Conservation (phyloP, 2,888 invertebrate genomes). For the Sarcophaga carnaria region DNA sequence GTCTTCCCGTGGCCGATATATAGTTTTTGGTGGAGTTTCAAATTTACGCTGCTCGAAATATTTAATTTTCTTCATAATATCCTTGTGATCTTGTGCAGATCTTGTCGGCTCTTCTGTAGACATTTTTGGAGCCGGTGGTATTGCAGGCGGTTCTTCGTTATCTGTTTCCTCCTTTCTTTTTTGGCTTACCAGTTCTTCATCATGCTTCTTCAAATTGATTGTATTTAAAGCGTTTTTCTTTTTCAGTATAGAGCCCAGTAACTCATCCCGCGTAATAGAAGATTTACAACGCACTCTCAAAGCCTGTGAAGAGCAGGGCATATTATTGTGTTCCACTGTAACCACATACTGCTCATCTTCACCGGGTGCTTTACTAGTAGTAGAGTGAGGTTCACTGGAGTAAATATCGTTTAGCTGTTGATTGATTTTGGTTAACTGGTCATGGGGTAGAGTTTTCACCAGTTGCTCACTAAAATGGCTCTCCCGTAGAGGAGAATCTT, state of each 20-base stretch:
- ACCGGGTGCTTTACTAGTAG: constrained; percentile 71
- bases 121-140: constrained; percentile 63
- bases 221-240: constrained; percentile 73
- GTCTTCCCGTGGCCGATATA: constrained; percentile 84
- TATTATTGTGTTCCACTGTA: constrained; percentile 82
- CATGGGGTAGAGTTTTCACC: constrained; percentile 92
- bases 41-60: constrained; percentile 89
- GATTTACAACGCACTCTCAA: constrained; percentile 85
- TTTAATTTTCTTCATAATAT: constrained; percentile 87
- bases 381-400: constrained; percentile 68
- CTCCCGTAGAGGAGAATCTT: constrained; percentile 77
- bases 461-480: constrained; percentile 88
- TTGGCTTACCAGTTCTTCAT: constrained; percentile 82
- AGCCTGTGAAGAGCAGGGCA: constrained; percentile 72
- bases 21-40: constrained; percentile 82
- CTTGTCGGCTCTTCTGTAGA: neutral
- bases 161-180: neutral
- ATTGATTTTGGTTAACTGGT: constrained; percentile 91
- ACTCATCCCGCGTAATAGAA: constrained; percentile 82
- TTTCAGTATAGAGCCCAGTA: constrained; percentile 78
- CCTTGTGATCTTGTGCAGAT: constrained; percentile 79
- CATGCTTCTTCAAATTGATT: constrained; percentile 50
- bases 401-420: constrained; percentile 92
- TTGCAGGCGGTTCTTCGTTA: constrained; percentile 51
- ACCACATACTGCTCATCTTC: constrained; percentile 84